A percentile compares a stretch with the other conserved stretches of the same genome.
Evolutionary conservation across 2,797 vertebrate genomes (phyloP).

Genomic region (Sciaenops ocellatus): DNA sequence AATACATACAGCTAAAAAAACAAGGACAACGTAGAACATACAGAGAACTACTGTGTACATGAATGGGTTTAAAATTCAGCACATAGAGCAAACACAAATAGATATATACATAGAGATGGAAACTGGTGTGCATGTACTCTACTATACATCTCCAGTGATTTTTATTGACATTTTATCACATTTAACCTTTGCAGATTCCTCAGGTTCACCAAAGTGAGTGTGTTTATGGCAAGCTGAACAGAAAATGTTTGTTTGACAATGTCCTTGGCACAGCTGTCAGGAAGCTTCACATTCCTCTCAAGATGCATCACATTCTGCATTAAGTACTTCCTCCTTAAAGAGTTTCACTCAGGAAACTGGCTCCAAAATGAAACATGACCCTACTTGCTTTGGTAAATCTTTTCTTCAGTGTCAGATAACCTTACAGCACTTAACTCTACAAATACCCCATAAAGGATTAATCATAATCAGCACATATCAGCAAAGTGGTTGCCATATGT

Average conservation of each 20-base stretch:
- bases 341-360: conserved; percentile 23
- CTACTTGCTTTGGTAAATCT: not conserved
- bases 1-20: not conserved
- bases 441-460: not conserved
- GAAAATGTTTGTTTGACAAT: not conserved
- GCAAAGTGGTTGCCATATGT: not conserved
- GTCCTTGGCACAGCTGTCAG: not conserved
- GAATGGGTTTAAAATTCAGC: not conserved
- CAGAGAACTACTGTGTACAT: not conserved
- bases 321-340: not conserved
- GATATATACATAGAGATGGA: not conserved
- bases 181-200: not conserved
- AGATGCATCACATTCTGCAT: not conserved
- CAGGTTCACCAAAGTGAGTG: not conserved
- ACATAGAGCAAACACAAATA: not conserved
- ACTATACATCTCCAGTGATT: not conserved
- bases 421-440: not conserved
- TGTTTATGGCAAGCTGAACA: not conserved
- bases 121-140: not conserved
- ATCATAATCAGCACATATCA: not conserved
- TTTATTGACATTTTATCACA: not conserved
- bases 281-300: not conserved
- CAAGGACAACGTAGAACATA: not conserved
- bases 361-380: not conserved
- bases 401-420: not conserved